A percentile compares a stretch with the other conserved stretches of the same genome.
These are phyloP conservation scores for Corbicula japonica DNA, from an alignment of 2,888 invertebrate species.

Conservation along the genomic window DNA sequence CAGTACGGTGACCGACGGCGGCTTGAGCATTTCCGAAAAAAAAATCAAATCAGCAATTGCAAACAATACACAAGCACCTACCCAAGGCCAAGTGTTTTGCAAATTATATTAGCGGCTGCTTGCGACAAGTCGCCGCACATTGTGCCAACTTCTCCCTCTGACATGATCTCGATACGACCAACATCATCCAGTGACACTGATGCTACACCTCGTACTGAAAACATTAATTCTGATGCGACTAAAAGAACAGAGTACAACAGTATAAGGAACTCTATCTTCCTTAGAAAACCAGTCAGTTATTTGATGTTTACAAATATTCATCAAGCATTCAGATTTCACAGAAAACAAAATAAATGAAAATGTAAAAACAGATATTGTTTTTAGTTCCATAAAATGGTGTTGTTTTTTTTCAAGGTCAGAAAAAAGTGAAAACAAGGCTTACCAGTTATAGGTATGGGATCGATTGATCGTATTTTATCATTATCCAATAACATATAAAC, in stretches of 20 bases:
- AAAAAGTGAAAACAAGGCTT: no score
- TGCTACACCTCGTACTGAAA: constrained; percentile 15
- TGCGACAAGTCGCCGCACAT: constrained; percentile 34
- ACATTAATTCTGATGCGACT: not conserved
- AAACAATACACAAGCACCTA: not conserved
- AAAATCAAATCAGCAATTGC: not conserved
- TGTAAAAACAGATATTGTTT: no score
- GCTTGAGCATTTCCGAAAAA: not conserved
- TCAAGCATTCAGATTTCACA: not conserved
- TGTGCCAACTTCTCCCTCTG: constrained; percentile 31
- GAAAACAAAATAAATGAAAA: not conserved
- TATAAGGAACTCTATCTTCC: no score
- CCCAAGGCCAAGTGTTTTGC: constrained; percentile 32
- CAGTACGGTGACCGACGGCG: not conserved
- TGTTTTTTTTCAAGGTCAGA: no score
- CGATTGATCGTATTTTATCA: no score
- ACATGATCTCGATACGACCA: constrained; percentile 25
- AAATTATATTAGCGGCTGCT: constrained; percentile 22
- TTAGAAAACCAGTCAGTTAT: no score
- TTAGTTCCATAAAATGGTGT: no score
- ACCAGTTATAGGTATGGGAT: no score
- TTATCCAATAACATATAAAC: no score
- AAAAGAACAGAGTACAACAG: no score
- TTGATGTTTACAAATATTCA: not conserved
- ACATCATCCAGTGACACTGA: constrained; percentile 15